phyloP scores from a whole-genome alignment of 2,888 invertebrate species.

The Drosophila emarginata region DNA sequence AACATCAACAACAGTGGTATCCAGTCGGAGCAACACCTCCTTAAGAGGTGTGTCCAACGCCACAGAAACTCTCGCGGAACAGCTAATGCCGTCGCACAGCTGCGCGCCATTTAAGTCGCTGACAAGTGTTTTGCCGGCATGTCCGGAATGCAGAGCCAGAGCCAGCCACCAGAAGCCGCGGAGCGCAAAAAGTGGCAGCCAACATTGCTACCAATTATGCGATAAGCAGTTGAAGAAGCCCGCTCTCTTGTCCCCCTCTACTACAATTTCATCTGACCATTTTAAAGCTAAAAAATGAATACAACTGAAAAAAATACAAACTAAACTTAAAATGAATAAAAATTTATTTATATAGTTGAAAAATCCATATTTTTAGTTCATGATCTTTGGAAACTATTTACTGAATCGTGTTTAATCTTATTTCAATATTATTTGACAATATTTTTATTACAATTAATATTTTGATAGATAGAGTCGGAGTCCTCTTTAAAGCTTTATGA shows the following conservation, averaged over 20 bases:
- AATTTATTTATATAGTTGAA: neutral
- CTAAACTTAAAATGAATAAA: neutral
- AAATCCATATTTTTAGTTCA: neutral
- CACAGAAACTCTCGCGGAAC: constrained; percentile 3
- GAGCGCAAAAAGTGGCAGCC: constrained; percentile 67
- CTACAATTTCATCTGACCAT: neutral
- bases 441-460: neutral
- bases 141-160: constrained; percentile 59
- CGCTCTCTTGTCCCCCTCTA: neutral
- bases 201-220: constrained; percentile 75
- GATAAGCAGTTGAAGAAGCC: constrained; percentile 56
- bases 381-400: neutral
- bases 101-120: constrained; percentile 76
- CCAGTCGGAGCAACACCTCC: constrained; percentile 50
- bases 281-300: constrained; percentile 30
- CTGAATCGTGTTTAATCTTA: neutral
- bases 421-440: neutral
- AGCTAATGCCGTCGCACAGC: constrained; percentile 67
- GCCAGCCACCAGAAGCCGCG: constrained; percentile 41
- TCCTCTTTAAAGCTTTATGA: neutral
- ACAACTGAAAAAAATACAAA: constrained; percentile 53
- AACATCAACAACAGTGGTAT: constrained; percentile 7
- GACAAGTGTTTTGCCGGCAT: constrained; percentile 75
- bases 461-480: neutral
- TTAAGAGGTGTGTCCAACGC: constrained; percentile 66